Percentiles rank a stretch among this genome's conserved stretches.
phyloP scores from a whole-genome alignment of 2,113 vertebrate species.

The Rhinichthys klamathensis region DNA sequence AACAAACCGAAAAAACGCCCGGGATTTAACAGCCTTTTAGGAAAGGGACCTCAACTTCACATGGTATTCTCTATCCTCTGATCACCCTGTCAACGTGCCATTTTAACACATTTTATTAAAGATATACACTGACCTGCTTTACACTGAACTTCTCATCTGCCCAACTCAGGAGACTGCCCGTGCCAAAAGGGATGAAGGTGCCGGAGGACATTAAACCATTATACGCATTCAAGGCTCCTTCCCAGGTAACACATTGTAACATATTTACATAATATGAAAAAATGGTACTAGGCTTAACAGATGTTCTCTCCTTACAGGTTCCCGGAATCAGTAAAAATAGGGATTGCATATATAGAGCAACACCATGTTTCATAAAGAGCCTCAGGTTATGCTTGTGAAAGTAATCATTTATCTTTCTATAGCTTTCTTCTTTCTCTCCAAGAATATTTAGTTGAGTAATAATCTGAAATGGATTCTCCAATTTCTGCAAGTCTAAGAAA shows the following conservation, averaged over 20 bases:
- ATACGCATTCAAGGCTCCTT: neutral
- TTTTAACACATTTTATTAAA: neutral
- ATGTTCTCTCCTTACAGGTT: slow-evolving; percentile 3
- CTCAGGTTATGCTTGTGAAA: neutral
- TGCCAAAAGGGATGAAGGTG: neutral
- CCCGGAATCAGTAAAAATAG: neutral
- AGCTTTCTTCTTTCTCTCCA: neutral
- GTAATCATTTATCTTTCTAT: slow-evolving; percentile 4
- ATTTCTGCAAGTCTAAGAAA: neutral
- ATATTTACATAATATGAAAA: neutral
- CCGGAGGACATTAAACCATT: neutral
- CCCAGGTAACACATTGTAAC: neutral
- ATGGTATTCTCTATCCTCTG: neutral
- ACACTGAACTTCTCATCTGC: neutral
- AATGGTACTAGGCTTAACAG: neutral
- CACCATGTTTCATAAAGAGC: neutral
- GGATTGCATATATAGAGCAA: neutral
- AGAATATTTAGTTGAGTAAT: neutral
- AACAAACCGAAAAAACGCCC: neutral
- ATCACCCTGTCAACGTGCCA: neutral
- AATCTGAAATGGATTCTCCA: neutral
- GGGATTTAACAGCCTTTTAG: neutral
- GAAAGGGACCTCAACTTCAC: fast-evolving
- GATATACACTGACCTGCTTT: neutral
- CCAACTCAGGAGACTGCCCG: too few species aligned